Conservation (phyloP, 1,140 invertebrate species). For the Drosophila sp. region DNA sequence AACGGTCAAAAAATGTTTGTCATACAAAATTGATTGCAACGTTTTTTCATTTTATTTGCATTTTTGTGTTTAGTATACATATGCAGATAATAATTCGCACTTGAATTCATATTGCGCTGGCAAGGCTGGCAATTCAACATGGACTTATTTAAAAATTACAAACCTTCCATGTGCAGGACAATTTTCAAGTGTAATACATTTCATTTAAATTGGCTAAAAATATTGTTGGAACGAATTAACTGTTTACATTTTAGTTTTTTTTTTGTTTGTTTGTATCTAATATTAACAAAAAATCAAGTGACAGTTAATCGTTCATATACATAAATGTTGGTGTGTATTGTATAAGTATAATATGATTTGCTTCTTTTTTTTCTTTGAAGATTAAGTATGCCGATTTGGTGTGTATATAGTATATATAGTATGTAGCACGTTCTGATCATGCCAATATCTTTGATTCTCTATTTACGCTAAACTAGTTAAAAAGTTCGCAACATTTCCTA, state of each 20-base stretch:
- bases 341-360: conserved; percentile 44
- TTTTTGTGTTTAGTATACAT: conserved; percentile 53
- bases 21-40: not conserved
- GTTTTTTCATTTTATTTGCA: conserved; percentile 51
- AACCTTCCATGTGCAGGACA: conserved; percentile 30
- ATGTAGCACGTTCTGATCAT: conserved; percentile 33
- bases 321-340: conserved; percentile 8
- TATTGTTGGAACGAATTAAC: conserved; percentile 20
- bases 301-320: conserved; percentile 14
- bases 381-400: conserved; percentile 18
- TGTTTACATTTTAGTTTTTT: not conserved
- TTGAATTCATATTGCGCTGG: conserved; percentile 27
- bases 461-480: conserved; percentile 39
- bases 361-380: conserved; percentile 19
- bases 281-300: conserved; percentile 1
- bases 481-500: conserved; percentile 35
- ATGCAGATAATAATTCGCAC: conserved; percentile 43
- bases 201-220: conserved; percentile 51
- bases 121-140: conserved; percentile 43
- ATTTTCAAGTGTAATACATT: conserved; percentile 41
- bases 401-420: conserved; percentile 9
- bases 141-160: conserved; percentile 4
- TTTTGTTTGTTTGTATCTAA: not conserved
- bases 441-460: conserved; percentile 21
- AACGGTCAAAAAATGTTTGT: not conserved